Evolutionary conservation across 2,113 vertebrate species (phyloP), one percentile per base, ranked within the genome.

Genomic region (Menidia beryllina): DNA sequence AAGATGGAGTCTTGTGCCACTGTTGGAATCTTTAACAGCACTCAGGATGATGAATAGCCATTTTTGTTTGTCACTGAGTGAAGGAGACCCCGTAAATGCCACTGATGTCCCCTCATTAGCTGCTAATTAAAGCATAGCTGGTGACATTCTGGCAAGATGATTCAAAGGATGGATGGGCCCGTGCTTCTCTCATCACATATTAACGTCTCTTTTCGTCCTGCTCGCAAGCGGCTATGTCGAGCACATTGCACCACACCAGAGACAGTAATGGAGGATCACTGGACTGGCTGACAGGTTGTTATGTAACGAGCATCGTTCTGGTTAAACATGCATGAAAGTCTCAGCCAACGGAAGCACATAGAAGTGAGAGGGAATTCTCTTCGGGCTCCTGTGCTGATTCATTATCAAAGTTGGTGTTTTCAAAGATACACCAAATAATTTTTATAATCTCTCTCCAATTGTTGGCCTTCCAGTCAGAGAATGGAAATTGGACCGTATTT

Each of bases 11-110:
- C 1, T 11, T 17, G 23, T 24, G 8, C n/a, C 38, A 8, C 15
- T 7, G 0, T 56, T 51, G 65, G 59, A 62, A n/a, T 24, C 0
- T 2, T 23, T 72, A 36, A 52, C 58, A 53, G 47, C 59, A 55
- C 38, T 77, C 6, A 41, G 61, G 58, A 34, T 78, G 48, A 79
- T 55, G 12, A 59, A 76, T 21, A 43, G 30, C 58, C 54, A 5
- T 48, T 25, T 45, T 30, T 61, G 57, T 53, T 26, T 13, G 21
- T 56, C 12, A n/a, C 12, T 5, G 14, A 61, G 48, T 49, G n/a
- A 25, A 41, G 20, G n/a, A n/a, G 24, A 38, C 60, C 17, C 50
- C 7, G 66, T 34, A 49, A 15, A 63, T 6, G 57, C 27, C 21
- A 6, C 27, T 61, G 11, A 2, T 21, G 30, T 21, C 47, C 43